Evolutionary conservation across 2,888 invertebrate genomes (phyloP), one percentile per base, ranked within the genome.

Genomic region (Oconnorella tubifera): DNA sequence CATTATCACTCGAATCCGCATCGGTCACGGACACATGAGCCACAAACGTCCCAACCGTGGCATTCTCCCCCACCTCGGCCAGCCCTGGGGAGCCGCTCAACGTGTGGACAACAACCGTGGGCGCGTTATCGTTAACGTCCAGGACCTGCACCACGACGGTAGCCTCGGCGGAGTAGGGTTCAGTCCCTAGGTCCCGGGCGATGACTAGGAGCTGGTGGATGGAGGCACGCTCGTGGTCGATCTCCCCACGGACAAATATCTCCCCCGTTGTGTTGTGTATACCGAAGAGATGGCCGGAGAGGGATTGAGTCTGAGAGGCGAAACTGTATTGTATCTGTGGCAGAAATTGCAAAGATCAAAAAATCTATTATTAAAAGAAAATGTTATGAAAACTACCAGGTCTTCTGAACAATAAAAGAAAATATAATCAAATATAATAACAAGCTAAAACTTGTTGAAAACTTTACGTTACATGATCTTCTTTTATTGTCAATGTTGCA

Each of bases 61-160:
- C 58, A 29, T 67, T 56, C 62, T 71, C 71, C 29, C 29, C 48
- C 28, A 63, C 55, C 58, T 69, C 66, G 27, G 62, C 56, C 28
- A 62, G 48, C 23, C 61, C 63, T 2, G 62, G 62, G 27, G 48
- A 23, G 25, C 59, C 64, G 28, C 51, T 57, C 33, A 70, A 61
- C 23, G 70, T 70, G 56, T 69, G 67, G 6, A 70, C 63, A 3
- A 51, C 64, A 33, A 70, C 69, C 32, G 59, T 19, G 1, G 70
- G 70, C 1, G 70, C 65, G 62, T 69, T 62, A 62, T 69, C 69
- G 48, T 70, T 70, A 33, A 68, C 56, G 50, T 70, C 70, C 33
- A 48, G 14, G 14, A 70, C 67, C 25, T 55, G 31, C 10, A 69
- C 60, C 2, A 69, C 58, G 3, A 69, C 67, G 10, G 66, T 68